Evolutionary conservation across 2,888 invertebrate genomes (phyloP), one percentile per base, ranked within the genome.

Genomic region (Odontocolon sp.): DNA sequence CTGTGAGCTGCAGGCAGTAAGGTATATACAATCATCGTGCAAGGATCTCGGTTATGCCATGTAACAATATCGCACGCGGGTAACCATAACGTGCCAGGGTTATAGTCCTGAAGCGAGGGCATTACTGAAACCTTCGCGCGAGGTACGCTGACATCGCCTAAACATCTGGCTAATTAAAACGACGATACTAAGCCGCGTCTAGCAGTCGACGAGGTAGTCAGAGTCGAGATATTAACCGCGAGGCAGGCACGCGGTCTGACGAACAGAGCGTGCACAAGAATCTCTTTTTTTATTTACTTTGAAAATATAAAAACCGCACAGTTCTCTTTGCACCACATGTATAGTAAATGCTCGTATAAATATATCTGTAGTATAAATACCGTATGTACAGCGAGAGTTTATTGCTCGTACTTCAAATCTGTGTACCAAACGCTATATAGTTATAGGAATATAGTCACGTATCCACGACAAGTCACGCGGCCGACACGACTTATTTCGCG

Each of bases 141-240:
- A 26, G 47, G 63, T 66, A 56, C 82, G 82, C 77, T 81, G 85
- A 83, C 84, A 81, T 85, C 82, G 82, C 73, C 83, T 85, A 84
- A 84, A 84, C 83, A 85, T 84, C 84, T 82, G 80, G 82, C 83
- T 86, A 85, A 86, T 85, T 86, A 85, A 86, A 85, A 85, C 85
- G 79, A 83, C 82, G 82, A 81, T 82, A 56, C 33, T 64, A 56
- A 40, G 42, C 50, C 69, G 71, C 36, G 45, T 31, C 21, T 36
- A 31, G 18, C 31, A 63, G 33, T 21, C 38, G 52, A 59, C 63
- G 64, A 36, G 50, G 50, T 42, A 63, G 40, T 67, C 45, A 56
- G 36, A 67, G 31, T 36, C 54, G 45, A 54, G 28, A 68, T 57
- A 77, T 79, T 66, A 57, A 74, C 67, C 68, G 38, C 71, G 47